Evolutionary conservation across 2,888 invertebrate genomes (phyloP), one percentile per base, ranked within the genome.

Genomic region (Drosophila putrida): DNA sequence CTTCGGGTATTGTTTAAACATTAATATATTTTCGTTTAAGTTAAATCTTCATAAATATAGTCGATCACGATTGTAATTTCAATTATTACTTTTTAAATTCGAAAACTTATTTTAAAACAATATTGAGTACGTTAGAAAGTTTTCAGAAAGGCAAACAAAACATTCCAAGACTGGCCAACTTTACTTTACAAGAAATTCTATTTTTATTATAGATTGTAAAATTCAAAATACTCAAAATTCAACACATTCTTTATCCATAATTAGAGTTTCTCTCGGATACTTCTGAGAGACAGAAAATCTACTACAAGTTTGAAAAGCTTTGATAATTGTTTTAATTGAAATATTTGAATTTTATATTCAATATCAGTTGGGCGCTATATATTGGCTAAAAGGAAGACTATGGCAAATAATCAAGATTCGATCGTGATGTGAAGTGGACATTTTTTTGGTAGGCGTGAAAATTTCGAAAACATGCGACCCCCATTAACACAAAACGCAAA

Each of bases 371-470:
- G 31, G 31, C 31, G 31, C 31, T 31, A 9, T 31, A 9, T 53
- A 49, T 38, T 49, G 49, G 33, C 63, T 51, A 54, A 61, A 43
- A 36, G 54, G 69, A 82, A 82, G 68, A 82, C 60, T 47, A 71
- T 69, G 85, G 78, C 78, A 78, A 85, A 67, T 43, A 38, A 27
- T 25, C 38, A 43, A 63, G 47, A 35, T 50, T 31, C 62, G 31
- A 53, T 60, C 31, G 36, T 33, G 6, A 44, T 50, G 28, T 28
- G 9, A 39, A 39, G 28, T 57, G 57, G 28, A 54, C 9, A 59
- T 13, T 31, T 44, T 44, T 46, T 38, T 33, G 13, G 27, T 35
- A 60, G 41, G 60, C 33, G 43, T 53, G n/a, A 15, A 15, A 60
- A 31, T 61, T 31, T 41, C 35, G 53, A 57, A 60, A 49, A 35